Evolutionary conservation across 2,113 vertebrate genomes (phyloP), one percentile per base, ranked within the genome.

Genomic region (Mandrillus leucophaeus): DNA sequence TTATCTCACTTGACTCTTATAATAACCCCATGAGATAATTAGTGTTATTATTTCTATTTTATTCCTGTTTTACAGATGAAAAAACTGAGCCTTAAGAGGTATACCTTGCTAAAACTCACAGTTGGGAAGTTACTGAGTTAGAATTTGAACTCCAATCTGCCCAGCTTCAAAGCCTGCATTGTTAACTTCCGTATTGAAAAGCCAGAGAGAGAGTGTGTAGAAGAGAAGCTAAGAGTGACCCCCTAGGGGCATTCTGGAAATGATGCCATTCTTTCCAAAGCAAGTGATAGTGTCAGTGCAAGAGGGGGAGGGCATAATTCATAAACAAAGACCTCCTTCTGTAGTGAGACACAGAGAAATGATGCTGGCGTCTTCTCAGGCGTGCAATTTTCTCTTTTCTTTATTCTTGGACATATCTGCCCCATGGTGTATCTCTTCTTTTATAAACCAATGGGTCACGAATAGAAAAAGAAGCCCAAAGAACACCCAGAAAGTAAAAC

Each of bases 341-440:
- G 30, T 43, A 13, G 16, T 6, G 50, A 83, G 59, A 30, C 17
- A 30, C 4, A 5, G 30, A 32, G 10, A 68, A 78, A 50, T 8
- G 14, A 59, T 9, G 6, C 14, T 68, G 20, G 6, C 27, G 20
- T 6, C 13, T 17, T 76, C 14, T 35, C 6, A 3, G 5, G 17
- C 0, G 2, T 1, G 7, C 16, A 18, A 32, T 7, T 2, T 61
- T 5, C 27, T 59, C 76, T 48, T 52, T 35, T 22, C 0, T 40
- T 81, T 32, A 90, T 30, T 88, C 40, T 80, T 66, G 38, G 50
- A 27, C 2, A 52, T 2, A 2, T 17, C 57, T 61, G 40, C 10
- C 16, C 11, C 32, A 3, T 23, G 1, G 5, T 30, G 20, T 16
- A 7, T 30, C 45, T 88, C 52, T 22, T 79, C 40, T 57, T 50